Evolutionary conservation across 2,113 vertebrate genomes (phyloP), one percentile per base, ranked within the genome.

Genomic region (Chinchilla lanigera): DNA sequence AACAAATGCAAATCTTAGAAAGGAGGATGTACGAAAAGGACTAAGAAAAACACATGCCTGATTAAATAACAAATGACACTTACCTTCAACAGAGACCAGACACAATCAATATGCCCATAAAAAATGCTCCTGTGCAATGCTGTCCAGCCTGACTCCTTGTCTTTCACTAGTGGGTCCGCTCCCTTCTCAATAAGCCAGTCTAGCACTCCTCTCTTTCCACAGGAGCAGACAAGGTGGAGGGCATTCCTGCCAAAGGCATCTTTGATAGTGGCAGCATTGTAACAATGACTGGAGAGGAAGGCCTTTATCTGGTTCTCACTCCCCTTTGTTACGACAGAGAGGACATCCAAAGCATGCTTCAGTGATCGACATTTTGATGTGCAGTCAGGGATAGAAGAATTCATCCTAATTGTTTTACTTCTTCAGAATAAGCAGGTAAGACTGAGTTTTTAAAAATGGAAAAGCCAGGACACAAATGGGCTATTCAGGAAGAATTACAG

Each of bases 131-230:
- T 99, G 97, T 99, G 99, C 97, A 99, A 97, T 93, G 99, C 99
- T 0, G 99, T 99, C 99, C 99, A 99, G 94, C 99, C 99, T 0
- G 99, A 99, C 84, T 99, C 99, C 96, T 99, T 99, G 98, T 99
- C 99, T 96, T 99, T 99, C 0, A 98, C 98, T 95, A 98, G 97
- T 28, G 99, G 98, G 97, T 99, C 99, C 63, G 99, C 99, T 88
- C 98, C 99, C 98, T 99, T 99, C 93, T 99, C 99, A 97, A 99
- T 98, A 87, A 99, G 98, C 99, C 99, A 99, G 61, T 99, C 99
- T 30, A 99, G 97, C 38, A 99, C 98, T 35, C 98, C 98, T 96
- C 99, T 99, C 97, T 99, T 99, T 63, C 99, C 99, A 97, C 99
- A 98, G 2, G 99, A 99, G 0, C 99, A 99, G 54, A 99, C 99